Conservation (phyloP, 37 sponge, comb jelly and placozoan genomes). For the Axinella damicornis region DNA sequence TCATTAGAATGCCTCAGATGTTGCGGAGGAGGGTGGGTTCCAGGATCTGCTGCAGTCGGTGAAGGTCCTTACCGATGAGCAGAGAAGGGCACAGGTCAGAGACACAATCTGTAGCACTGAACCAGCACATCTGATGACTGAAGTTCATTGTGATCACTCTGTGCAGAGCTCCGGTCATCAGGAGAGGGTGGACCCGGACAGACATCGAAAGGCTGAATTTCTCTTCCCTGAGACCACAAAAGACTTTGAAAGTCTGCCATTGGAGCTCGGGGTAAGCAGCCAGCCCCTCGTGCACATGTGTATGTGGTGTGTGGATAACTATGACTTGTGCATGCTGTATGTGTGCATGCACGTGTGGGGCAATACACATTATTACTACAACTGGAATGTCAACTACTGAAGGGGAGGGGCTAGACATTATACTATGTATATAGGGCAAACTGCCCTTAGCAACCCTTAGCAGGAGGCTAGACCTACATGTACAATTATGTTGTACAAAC, state of each 20-base stretch:
- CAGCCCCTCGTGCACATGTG: background rate
- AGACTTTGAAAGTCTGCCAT: slow-evolving; percentile 86
- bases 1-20: slow-evolving; percentile 45
- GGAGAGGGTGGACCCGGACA: slow-evolving; percentile 64
- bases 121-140: no score
- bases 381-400: no score
- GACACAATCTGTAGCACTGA: background rate
- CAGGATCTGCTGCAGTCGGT: slow-evolving; percentile 15
- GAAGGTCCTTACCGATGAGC: slow-evolving; percentile 70
- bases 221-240: slow-evolving; percentile 92
- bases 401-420: no score
- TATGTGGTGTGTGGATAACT: no score
- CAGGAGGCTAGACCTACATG: no score
- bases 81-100: slow-evolving; percentile 58
- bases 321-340: no score
- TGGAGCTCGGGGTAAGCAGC: slow-evolving; percentile 75
- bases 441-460: no score
- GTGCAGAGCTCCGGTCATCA: slow-evolving; percentile 7
- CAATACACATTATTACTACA: no score
- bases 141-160: background rate
- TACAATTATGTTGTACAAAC: no score
- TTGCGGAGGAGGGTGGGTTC: slow-evolving; percentile 31
- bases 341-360: no score
- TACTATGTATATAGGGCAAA: no score
- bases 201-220: slow-evolving; percentile 83